Evolutionary conservation across 2,797 vertebrate genomes (phyloP).

Genomic region (Peromyscus aztecus): DNA sequence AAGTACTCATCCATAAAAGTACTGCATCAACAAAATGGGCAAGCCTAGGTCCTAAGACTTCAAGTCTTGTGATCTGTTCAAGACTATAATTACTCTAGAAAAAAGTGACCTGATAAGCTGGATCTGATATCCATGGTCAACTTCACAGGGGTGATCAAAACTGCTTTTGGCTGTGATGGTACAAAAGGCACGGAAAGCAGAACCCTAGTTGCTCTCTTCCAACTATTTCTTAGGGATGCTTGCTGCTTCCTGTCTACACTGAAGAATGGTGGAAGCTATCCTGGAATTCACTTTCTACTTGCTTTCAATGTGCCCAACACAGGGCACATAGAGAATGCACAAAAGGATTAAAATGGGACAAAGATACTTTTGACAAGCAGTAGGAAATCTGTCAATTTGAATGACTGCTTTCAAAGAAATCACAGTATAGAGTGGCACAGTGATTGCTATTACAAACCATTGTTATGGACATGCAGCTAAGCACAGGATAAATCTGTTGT

Average conservation of each 20-base stretch:
- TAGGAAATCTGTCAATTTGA: conserved; percentile 29
- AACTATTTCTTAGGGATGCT: neutral
- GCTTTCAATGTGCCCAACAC: neutral
- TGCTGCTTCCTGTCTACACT: neutral
- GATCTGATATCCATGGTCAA: neutral
- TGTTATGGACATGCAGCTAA: neutral
- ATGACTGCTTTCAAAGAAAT: conserved; percentile 52
- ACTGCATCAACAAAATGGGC: conserved; percentile 7
- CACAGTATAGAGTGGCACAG: neutral
- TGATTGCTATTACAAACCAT: neutral
- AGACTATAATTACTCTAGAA: neutral
- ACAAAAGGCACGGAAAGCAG: neutral
- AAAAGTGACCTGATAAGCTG: neutral
- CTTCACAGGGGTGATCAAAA: neutral
- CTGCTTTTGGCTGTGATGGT: neutral
- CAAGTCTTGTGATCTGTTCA: neutral
- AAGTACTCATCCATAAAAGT: neutral
- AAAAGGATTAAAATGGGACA: neutral
- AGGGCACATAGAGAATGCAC: neutral
- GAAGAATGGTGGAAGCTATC: neutral
- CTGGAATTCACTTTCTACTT: neutral
- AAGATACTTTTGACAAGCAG: neutral
- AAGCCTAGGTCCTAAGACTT: neutral
- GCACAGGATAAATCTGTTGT: conserved; percentile 26
- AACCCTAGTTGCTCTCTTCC: neutral